Evolutionary conservation across 2,888 invertebrate species (phyloP).

Genomic region (Meloe dianella): DNA sequence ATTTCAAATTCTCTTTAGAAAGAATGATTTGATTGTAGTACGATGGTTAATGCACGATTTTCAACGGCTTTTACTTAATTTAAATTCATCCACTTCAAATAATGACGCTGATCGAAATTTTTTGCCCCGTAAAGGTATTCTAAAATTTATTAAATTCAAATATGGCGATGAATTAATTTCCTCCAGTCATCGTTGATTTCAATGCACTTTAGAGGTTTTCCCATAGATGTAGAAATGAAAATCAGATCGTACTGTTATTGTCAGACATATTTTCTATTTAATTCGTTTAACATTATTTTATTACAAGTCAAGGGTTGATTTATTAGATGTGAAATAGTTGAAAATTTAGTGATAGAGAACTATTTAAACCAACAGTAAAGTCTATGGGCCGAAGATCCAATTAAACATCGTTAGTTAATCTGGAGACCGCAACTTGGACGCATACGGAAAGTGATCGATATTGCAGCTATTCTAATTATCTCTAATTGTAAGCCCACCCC

Average conservation of each 20-base stretch:
- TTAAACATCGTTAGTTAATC: slow-evolving; percentile 57
- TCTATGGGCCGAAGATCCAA: slow-evolving; percentile 42
- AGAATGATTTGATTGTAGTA: too few relatives aligned
- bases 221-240: neutral
- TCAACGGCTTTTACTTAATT: slow-evolving; percentile 4
- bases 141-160: slow-evolving; percentile 24
- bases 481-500: slow-evolving; percentile 55
- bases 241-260: too few relatives aligned
- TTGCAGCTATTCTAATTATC: slow-evolving; percentile 56
- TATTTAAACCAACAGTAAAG: slow-evolving; percentile 20
- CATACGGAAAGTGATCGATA: slow-evolving; percentile 37
- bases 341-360: too few relatives aligned
- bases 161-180: slow-evolving; percentile 24
- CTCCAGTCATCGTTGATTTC: slow-evolving; percentile 20
- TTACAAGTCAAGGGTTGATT: too few relatives aligned
- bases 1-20: neutral
- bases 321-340: too few relatives aligned
- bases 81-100: slow-evolving; percentile 24
- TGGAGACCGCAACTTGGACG: slow-evolving; percentile 50
- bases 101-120: slow-evolving; percentile 26
- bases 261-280: too few relatives aligned
- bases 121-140: slow-evolving; percentile 19
- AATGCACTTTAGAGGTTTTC: slow-evolving; percentile 10
- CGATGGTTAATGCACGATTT: too few relatives aligned
- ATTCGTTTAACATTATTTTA: too few relatives aligned